Conservation (phyloP, 2,888 invertebrate species). For the Thalpophila matura region DNA sequence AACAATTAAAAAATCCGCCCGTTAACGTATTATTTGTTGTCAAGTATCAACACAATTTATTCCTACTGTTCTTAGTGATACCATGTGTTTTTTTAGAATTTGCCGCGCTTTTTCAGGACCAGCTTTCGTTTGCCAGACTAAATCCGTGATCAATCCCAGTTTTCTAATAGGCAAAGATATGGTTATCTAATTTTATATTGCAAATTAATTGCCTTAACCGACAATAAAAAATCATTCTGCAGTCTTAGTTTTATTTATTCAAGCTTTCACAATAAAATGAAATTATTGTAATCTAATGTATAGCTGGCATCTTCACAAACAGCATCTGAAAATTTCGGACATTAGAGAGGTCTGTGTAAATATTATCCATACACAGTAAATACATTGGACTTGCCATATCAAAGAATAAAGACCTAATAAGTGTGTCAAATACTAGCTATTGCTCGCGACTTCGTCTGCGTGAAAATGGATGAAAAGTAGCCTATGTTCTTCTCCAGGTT, state of each 20-base stretch:
- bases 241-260: constrained; percentile 50
- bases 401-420: neutral
- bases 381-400: neutral
- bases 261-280: constrained; percentile 11
- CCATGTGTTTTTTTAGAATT: too few species aligned
- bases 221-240: constrained; percentile 54
- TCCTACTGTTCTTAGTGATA: too few species aligned
- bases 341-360: too few species aligned
- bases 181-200: constrained; percentile 18
- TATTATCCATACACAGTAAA: neutral
- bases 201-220: constrained; percentile 34
- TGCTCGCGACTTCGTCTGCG: too few species aligned
- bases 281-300: constrained; percentile 68
- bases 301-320: constrained; percentile 85
- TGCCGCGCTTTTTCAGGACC: too few species aligned
- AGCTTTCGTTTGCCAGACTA: too few species aligned
- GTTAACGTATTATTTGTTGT: too few species aligned
- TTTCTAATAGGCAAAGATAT: constrained; percentile 8
- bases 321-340: constrained; percentile 88
- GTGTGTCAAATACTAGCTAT: too few species aligned
- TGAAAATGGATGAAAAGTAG: too few species aligned
- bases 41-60: too few species aligned
- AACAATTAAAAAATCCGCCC: too few species aligned
- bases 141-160: neutral
- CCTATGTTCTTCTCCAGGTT: too few species aligned